These are phyloP conservation scores for Drosophila formosana DNA, from an alignment of 2,888 invertebrate genomes.

Conservation along the genomic window DNA sequence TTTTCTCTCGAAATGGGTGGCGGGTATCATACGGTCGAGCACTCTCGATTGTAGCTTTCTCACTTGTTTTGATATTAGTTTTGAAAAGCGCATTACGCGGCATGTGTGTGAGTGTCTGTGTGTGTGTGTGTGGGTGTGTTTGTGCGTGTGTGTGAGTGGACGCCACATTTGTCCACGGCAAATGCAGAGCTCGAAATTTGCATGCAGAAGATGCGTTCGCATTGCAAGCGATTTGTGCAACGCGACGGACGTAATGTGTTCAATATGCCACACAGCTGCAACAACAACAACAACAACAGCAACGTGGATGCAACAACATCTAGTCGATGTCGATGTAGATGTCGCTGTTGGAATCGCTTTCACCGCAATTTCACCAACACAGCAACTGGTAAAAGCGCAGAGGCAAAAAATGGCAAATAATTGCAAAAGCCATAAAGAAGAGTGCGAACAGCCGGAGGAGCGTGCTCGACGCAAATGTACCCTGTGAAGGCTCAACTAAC, in stretches of 20 bases:
- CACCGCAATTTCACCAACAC: slow-evolving; percentile 15
- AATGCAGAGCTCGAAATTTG: slow-evolving; percentile 18
- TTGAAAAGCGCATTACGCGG: slow-evolving; percentile 63
- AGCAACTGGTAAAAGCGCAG: background rate
- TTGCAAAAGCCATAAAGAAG: background rate
- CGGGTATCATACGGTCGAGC: no score
- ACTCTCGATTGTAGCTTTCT: no score
- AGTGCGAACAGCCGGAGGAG: background rate
- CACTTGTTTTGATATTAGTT: slow-evolving; percentile 58
- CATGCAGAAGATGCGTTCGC: slow-evolving; percentile 23
- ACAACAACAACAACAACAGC: background rate
- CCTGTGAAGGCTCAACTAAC: background rate
- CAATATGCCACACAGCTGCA: slow-evolving; percentile 17
- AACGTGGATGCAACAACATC: background rate
- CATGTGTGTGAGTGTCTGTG: background rate
- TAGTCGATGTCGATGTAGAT: slow-evolving; percentile 1
- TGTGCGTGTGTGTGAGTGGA: slow-evolving; percentile 41
- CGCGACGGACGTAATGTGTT: slow-evolving; percentile 6
- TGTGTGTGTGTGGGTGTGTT: slow-evolving; percentile 1
- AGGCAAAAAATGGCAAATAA: background rate
- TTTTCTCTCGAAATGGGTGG: no score
- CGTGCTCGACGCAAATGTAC: background rate
- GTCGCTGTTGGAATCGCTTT: slow-evolving; percentile 11
- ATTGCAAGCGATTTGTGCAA: slow-evolving; percentile 27
- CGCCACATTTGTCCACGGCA: slow-evolving; percentile 31